Conservation (phyloP, 2,797 vertebrate species). For the Takifugu rubripes region DNA sequence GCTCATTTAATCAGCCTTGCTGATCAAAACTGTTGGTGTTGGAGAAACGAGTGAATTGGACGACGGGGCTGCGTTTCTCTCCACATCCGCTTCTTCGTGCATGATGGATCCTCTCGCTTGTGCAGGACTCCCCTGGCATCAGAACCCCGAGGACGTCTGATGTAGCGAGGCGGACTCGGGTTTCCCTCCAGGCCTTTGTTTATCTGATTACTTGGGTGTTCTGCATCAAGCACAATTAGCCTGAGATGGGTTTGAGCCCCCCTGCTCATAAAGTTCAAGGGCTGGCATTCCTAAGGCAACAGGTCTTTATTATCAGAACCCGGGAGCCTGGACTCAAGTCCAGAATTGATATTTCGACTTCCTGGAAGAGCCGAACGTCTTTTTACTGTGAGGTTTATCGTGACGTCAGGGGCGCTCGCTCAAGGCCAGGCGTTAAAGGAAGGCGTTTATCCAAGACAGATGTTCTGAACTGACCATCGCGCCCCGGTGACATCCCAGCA, state of each 20-base stretch:
- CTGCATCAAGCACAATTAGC: conserved; percentile 78
- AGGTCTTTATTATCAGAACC: conserved; percentile 33
- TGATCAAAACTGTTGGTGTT: conserved; percentile 11
- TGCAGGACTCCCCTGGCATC: conserved; percentile 52
- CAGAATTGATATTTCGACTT: conserved; percentile 25
- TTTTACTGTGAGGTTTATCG: conserved; percentile 61
- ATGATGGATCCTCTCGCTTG: conserved; percentile 47
- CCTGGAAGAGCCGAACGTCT: conserved; percentile 44
- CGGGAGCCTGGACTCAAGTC: conserved; percentile 18
- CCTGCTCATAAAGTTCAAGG: conserved; percentile 66
- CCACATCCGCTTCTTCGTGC: conserved; percentile 52
- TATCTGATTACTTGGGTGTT: conserved; percentile 77
- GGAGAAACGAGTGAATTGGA: no score
- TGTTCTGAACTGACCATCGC: conserved; percentile 63
- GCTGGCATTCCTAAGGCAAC: conserved; percentile 59
- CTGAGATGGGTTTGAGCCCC: conserved; percentile 71
- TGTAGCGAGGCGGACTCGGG: conserved; percentile 64
- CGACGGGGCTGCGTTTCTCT: conserved; percentile 4
- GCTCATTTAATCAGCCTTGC: neutral
- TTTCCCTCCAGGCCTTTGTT: conserved; percentile 75
- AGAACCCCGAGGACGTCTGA: conserved; percentile 66
- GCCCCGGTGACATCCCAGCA: conserved; percentile 45
- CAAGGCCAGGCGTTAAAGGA: conserved; percentile 52
- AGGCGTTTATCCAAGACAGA: conserved; percentile 65
- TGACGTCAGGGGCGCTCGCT: conserved; percentile 61